Evolutionary conservation across 2,113 vertebrate genomes (phyloP).

Genomic region (Podocnemis expansa): DNA sequence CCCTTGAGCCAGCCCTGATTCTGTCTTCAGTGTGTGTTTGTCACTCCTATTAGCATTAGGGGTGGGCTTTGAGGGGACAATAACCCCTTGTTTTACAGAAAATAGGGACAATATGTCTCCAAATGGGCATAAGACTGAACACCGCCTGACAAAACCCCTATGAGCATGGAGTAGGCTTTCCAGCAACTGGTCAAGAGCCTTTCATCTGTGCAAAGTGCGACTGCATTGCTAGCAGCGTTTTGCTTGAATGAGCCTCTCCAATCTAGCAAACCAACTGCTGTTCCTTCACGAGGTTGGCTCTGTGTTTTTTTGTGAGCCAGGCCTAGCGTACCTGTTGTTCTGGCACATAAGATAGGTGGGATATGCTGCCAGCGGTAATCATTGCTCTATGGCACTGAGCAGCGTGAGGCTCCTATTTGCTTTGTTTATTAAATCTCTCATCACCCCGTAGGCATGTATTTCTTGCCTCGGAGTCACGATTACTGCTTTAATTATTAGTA

Average conservation of each 20-base stretch:
- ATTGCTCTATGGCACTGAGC: neutral
- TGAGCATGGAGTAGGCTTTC: rapidly evolving
- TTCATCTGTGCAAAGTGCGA: rapidly evolving
- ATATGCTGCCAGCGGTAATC: conserved; percentile 1
- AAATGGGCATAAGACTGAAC: rapidly evolving
- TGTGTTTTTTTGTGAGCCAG: rapidly evolving
- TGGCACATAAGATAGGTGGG: neutral
- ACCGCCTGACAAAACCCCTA: rapidly evolving
- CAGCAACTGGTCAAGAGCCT: neutral
- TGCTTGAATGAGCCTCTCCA: neutral
- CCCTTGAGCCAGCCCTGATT: no score
- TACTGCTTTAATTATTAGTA: conserved; percentile 39
- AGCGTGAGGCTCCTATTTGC: neutral
- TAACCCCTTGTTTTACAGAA: rapidly evolving
- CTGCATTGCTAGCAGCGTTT: rapidly evolving
- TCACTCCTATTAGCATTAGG: rapidly evolving
- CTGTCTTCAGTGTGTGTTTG: rapidly evolving
- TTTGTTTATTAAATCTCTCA: conserved; percentile 16
- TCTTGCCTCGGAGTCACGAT: conserved; percentile 38
- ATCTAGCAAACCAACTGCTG: rapidly evolving
- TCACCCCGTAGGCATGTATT: conserved; percentile 39
- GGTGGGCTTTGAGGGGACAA: neutral
- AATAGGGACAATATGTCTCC: rapidly evolving
- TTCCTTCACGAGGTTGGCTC: neutral
- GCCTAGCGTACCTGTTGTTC: rapidly evolving